Evolutionary conservation across 1,140 invertebrate genomes (phyloP), one percentile per base, ranked within the genome.

Genomic region (Camponotus floridanus): DNA sequence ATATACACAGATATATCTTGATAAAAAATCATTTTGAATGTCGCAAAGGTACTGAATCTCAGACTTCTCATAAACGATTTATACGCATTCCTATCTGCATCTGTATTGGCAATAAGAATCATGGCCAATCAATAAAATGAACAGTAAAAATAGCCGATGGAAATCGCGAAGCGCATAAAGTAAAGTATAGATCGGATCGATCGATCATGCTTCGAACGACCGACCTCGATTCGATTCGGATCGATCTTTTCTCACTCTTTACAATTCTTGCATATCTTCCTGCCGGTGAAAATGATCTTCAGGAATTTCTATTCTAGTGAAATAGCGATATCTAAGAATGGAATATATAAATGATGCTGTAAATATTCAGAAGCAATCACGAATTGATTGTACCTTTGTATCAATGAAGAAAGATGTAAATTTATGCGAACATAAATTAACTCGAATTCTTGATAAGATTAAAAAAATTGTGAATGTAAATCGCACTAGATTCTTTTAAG

Each of bases 191-290:
- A 83, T 83, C 68, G 55, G 68, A 73, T 83, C 31, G 26, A 81
- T 81, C 79, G 67, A 74, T 59, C 79, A 61, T 73, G 55, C 68
- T 39, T 18, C 13, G 55, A 62, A 68, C 57, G n/a, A 61, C 36
- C 67, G 79, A 83, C 68, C 79, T 74, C 79, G 68, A 83, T 83
- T 48, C 39, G 68, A 62, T 83, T 83, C 39, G 68, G 68, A 73
- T 74, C 55, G 79, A 83, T 83, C 55, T 81, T 73, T 81, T 81
- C 39, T 74, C 79, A 83, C 55, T 73, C 55, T 73, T 61, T 81
- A 71, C 45, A 81, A 26, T 81, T 83, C 79, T 48, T 42, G 79
- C 79, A n/a, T 62, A n/a, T 61, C 67, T 73, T 65, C 57, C 59
- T 55, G 7, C 31, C 57, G 48, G 57, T 81, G 45, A 31, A 84